phyloP scores from a whole-genome alignment of 2,888 invertebrate species.

The Thymelicus acteon region DNA sequence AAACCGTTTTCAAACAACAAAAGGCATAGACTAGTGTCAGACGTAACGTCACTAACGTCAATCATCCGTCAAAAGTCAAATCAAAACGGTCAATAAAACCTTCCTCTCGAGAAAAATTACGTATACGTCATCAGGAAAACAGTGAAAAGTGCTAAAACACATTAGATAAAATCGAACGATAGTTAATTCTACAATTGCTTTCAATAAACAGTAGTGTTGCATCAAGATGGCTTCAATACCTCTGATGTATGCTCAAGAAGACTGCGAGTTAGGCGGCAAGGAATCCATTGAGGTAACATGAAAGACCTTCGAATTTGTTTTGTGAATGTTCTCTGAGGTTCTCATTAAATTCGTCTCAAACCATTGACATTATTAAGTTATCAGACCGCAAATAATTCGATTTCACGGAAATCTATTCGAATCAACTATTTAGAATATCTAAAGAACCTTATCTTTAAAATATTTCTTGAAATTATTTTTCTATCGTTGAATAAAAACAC shows the following conservation, averaged over 20 bases:
- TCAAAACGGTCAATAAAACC: background rate
- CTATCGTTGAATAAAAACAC: background rate
- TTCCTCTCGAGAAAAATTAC: background rate
- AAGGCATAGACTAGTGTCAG: too few species aligned
- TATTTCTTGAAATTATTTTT: too few species aligned
- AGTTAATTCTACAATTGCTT: background rate
- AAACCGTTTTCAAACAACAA: too few species aligned
- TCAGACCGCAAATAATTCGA: background rate
- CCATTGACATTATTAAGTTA: constrained; percentile 40
- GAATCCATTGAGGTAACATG: constrained; percentile 76
- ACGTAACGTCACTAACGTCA: background rate
- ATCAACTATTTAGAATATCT: too few species aligned
- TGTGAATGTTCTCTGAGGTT: constrained; percentile 36
- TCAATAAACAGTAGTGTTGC: constrained; percentile 30
- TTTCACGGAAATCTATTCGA: background rate
- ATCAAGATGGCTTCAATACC: constrained; percentile 81
- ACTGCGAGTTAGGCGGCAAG: constrained; percentile 88
- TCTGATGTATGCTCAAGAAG: constrained; percentile 86
- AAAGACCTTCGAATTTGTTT: constrained; percentile 17
- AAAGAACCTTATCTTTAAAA: too few species aligned
- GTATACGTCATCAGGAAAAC: constrained; percentile 10
- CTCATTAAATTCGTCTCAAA: constrained; percentile 33
- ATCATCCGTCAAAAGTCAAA: background rate
- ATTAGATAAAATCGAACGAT: constrained; percentile 5
- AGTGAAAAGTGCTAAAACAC: background rate